Base-by-base conservation (phyloP, 2,888 invertebrate genomes). In the Zhuqinia jingwanae region DNA sequence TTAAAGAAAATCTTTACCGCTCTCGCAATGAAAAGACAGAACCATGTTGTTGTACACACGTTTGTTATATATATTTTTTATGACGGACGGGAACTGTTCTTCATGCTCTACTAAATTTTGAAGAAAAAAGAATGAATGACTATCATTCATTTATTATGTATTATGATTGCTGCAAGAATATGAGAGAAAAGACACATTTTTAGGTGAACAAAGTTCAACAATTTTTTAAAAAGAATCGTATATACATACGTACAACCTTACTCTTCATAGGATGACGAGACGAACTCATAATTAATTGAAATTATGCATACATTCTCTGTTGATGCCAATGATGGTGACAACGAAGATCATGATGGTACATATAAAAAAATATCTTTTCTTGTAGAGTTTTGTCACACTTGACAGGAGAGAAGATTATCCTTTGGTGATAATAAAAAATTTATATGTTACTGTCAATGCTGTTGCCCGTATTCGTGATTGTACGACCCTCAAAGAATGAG, bases 1-100 rank as follows among this genome's bases (percentile, higher is more conserved):
- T 60, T 78, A 78, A 60, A 78, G 77, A 60, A 25, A 60, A 25
- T 25, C 42, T 78, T 78, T 78, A 78, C 47, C 42, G 77, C 60
- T 60, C 60, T 60, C 42, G 45, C 60, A 60, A 60, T 78, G 60
- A 78, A 78, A 60, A 60, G 77, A 60, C 77, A 27, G 27, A 10
- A 27, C 15, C 15, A 20, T 45, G 45, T n/a, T 68, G 27, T 50
- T 13, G 42, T 68, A 70, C 27, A 36, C 36, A 6, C 36, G 3
- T 36, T 36, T 36, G 36, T 8, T 3, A 36, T 6, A 36, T 36
- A 36, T 36, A 36, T 36, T 6, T 36, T 36, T 36, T 36, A 15
- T 50, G n/a, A 50, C 45, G 50, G 50, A 70, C 70, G 70, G 47
- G 50, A 6, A 6, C 25, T 50, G 13, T 47, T 70, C 70, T 25